Evolutionary conservation across 2,888 invertebrate genomes (phyloP).

Genomic region (Habroteleia sp.): DNA sequence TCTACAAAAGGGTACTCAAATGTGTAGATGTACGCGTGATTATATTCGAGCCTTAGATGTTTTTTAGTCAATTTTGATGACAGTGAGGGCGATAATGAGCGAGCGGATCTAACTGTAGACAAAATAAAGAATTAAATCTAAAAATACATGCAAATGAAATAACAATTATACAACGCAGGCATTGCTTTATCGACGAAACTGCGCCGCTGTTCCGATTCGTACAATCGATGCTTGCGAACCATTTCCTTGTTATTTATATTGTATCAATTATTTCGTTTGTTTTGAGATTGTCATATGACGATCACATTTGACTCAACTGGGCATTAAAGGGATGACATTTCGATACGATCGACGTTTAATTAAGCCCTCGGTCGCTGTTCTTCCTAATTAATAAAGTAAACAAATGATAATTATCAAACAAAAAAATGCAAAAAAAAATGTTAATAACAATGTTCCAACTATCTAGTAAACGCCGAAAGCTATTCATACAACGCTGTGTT

Average conservation of each 20-base stretch:
- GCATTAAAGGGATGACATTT: constrained; percentile 56
- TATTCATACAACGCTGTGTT: constrained; percentile 60
- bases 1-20: constrained; percentile 31
- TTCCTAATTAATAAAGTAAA: constrained; percentile 61
- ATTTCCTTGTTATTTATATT: constrained; percentile 20
- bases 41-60: constrained; percentile 46
- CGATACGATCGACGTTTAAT: constrained; percentile 7
- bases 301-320: constrained; percentile 55
- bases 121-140: background rate
- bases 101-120: background rate
- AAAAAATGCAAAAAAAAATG: constrained; percentile 18
- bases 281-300: constrained; percentile 40
- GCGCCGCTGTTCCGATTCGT: constrained; percentile 66
- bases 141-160: background rate
- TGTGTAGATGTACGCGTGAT: constrained; percentile 33
- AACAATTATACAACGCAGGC: constrained; percentile 6
- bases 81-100: constrained; percentile 18
- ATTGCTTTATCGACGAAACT: constrained; percentile 25
- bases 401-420: constrained; percentile 23
- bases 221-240: constrained; percentile 51
- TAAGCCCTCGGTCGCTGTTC: constrained; percentile 62
- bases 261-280: constrained; percentile 19
- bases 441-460: constrained; percentile 54
- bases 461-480: constrained; percentile 63
- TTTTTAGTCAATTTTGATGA: constrained; percentile 57